These are phyloP conservation scores for Lumbricus terrestris DNA, from an alignment of 2,888 invertebrate species.

Conservation along the genomic window DNA sequence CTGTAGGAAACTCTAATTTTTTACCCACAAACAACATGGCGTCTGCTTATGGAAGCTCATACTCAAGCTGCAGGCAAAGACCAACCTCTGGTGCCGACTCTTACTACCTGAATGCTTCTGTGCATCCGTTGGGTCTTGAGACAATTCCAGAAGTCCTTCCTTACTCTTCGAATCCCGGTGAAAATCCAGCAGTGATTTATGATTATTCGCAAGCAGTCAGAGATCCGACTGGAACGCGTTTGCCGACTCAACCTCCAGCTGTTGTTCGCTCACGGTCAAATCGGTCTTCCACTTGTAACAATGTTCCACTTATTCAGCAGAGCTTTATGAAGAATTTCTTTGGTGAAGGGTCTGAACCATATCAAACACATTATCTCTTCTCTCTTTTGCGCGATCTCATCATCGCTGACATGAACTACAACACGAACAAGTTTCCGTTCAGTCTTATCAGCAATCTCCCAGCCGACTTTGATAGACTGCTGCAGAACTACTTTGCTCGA, in stretches of 20 bases:
- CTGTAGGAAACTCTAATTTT: background rate
- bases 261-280: background rate
- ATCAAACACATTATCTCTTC: conserved; percentile 57
- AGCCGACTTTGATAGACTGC: conserved; percentile 53
- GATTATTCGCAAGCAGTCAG: background rate
- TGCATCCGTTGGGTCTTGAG: background rate
- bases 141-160: background rate
- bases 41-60: background rate
- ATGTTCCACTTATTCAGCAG: conserved; percentile 41
- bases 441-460: conserved; percentile 55
- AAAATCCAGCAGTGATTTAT: background rate
- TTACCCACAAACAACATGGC: background rate
- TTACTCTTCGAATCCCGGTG: background rate
- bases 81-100: background rate
- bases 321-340: conserved; percentile 56
- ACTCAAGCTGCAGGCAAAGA: background rate
- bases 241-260: background rate
- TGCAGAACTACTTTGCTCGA: conserved; percentile 56
- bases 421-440: conserved; percentile 55
- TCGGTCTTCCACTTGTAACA: background rate
- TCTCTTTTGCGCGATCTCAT: conserved; percentile 57
- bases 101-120: background rate
- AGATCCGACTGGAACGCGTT: background rate
- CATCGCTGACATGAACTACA: conserved; percentile 59
- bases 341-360: conserved; percentile 53